Conservation (phyloP, 2,797 vertebrate species). For the Mormyrops boulengeri region DNA sequence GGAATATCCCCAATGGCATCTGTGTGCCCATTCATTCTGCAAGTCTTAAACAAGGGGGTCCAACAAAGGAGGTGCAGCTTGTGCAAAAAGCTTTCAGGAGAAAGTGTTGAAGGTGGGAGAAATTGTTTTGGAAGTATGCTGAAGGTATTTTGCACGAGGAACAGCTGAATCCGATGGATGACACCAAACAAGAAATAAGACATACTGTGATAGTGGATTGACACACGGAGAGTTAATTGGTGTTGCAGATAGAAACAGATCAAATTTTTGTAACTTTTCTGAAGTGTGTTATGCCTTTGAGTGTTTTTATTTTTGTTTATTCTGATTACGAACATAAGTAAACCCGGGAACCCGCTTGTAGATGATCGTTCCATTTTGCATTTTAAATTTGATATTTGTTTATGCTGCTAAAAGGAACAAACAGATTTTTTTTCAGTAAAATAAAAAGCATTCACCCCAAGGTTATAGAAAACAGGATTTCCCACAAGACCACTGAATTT, state of each 20-base stretch:
- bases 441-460: background rate
- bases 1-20: constrained; percentile 35
- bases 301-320: constrained; percentile 24
- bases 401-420: background rate
- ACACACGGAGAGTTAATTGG: constrained; percentile 25
- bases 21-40: constrained; percentile 37
- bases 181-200: background rate
- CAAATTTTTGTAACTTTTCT: constrained; percentile 25
- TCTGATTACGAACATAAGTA: constrained; percentile 31
- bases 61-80: constrained; percentile 40
- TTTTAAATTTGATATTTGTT: background rate
- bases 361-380: background rate
- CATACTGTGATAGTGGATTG: background rate
- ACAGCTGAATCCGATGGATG: background rate
- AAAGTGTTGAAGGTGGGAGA: constrained; percentile 32
- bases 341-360: constrained; percentile 28
- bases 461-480: background rate
- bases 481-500: background rate
- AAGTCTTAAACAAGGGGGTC: constrained; percentile 37
- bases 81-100: constrained; percentile 41
- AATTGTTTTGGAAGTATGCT: background rate
- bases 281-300: constrained; percentile 19
- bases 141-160: background rate
- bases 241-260: constrained; percentile 28
- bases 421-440: background rate